These are phyloP conservation scores for Drosophila peninsularis DNA, from an alignment of 2,888 invertebrate species.

Conservation along the genomic window DNA sequence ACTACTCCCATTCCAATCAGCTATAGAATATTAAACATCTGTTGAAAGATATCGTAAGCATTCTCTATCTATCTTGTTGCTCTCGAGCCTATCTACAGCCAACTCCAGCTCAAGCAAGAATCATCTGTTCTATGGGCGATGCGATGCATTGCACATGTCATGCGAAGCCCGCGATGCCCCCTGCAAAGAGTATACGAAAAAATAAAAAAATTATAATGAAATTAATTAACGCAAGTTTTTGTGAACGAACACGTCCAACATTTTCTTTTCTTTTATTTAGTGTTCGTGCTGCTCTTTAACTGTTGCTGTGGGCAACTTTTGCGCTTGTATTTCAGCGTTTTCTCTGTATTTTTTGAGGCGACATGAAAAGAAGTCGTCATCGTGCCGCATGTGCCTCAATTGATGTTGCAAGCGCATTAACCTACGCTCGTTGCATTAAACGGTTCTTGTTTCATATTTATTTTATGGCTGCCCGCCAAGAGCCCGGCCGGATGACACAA, in stretches of 20 bases:
- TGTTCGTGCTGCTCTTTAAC: slow-evolving; percentile 18
- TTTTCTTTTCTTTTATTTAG: slow-evolving; percentile 15
- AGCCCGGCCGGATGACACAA: slow-evolving; percentile 3
- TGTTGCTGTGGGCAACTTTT: slow-evolving; percentile 17
- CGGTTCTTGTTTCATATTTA: slow-evolving; percentile 54
- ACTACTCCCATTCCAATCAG: too few species aligned
- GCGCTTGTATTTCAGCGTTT: not conserved
- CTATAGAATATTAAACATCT: too few species aligned
- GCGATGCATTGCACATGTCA: slow-evolving; percentile 21
- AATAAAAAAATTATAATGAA: slow-evolving; percentile 52
- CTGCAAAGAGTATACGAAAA: slow-evolving; percentile 16
- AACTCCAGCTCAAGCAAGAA: not conserved
- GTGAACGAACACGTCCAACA: slow-evolving; percentile 24
- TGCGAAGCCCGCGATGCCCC: slow-evolving; percentile 14
- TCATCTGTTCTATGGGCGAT: not conserved
- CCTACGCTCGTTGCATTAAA: slow-evolving; percentile 46
- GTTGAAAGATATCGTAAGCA: too few species aligned
- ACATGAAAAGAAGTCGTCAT: slow-evolving; percentile 39
- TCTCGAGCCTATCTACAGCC: not conserved
- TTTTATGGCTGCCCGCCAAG: slow-evolving; percentile 23
- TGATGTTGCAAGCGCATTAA: slow-evolving; percentile 57
- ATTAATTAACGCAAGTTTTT: slow-evolving; percentile 67
- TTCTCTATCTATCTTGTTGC: not conserved
- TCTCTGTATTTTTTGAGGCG: slow-evolving; percentile 26
- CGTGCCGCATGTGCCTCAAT: slow-evolving; percentile 51